Evolutionary conservation across 2,113 vertebrate genomes (phyloP).

Genomic region (Rhinopithecus roxellana): DNA sequence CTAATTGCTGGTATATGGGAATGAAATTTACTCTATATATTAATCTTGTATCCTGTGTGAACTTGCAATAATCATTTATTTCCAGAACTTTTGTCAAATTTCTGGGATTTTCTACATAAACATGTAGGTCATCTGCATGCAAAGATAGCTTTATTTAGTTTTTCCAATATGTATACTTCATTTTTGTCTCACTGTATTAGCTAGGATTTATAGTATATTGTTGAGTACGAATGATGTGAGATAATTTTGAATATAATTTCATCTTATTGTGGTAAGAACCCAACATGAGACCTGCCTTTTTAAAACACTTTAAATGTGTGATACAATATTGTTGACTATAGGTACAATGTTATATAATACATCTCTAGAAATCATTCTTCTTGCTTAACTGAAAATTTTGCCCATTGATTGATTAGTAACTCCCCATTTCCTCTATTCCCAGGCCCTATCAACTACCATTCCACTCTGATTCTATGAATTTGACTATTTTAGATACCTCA

Average conservation of each 20-base stretch:
- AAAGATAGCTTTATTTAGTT: neutral
- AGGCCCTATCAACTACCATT: neutral
- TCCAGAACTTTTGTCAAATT: neutral
- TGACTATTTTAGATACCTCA: neutral
- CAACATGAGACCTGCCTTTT: neutral
- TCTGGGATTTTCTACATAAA: neutral
- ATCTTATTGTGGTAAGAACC: neutral
- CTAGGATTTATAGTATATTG: neutral
- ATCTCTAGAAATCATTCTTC: neutral
- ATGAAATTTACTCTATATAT: neutral
- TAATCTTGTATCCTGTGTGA: neutral
- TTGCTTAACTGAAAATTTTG: neutral
- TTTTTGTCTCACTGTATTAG: neutral
- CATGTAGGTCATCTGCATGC: neutral
- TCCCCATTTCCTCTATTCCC: neutral
- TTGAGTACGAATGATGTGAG: neutral
- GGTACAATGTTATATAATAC: neutral
- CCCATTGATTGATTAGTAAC: neutral
- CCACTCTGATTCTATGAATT: neutral
- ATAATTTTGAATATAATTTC: neutral
- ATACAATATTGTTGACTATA: neutral
- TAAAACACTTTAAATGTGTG: neutral
- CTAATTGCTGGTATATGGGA: neutral
- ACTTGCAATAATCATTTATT: neutral
- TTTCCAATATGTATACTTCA: neutral